These are phyloP conservation scores for Gambusia yucatana DNA, from an alignment of 2,797 vertebrate genomes.

Conservation along the genomic window DNA sequence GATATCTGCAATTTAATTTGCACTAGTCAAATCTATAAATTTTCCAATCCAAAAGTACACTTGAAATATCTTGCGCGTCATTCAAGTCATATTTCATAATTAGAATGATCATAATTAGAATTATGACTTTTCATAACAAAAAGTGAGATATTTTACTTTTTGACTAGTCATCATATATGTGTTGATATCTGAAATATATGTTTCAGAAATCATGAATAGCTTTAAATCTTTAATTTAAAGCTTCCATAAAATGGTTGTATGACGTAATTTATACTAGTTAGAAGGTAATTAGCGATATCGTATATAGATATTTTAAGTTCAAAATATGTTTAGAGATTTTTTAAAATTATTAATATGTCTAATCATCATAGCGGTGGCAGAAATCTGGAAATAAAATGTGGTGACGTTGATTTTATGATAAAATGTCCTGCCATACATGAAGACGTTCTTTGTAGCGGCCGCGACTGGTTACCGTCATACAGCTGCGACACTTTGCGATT, in stretches of 20 bases:
- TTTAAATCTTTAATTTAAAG: background rate
- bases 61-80: background rate
- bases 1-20: background rate
- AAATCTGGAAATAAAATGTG: background rate
- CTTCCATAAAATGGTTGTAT: background rate
- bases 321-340: background rate
- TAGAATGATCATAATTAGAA: background rate
- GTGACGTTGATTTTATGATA: background rate
- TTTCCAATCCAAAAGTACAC: background rate
- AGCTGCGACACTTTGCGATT: conserved; percentile 51
- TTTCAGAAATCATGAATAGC: background rate
- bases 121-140: too few relatives aligned
- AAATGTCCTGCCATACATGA: background rate
- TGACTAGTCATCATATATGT: too few relatives aligned
- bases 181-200: background rate
- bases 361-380: background rate
- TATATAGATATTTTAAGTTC: background rate
- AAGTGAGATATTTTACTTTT: too few relatives aligned
- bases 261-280: background rate
- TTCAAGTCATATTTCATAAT: background rate
- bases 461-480: conserved; percentile 33
- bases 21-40: background rate
- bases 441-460: background rate
- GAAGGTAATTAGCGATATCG: background rate
- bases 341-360: background rate